Base-by-base conservation (phyloP, 2,797 vertebrate species). In the Liparis tanakae region DNA sequence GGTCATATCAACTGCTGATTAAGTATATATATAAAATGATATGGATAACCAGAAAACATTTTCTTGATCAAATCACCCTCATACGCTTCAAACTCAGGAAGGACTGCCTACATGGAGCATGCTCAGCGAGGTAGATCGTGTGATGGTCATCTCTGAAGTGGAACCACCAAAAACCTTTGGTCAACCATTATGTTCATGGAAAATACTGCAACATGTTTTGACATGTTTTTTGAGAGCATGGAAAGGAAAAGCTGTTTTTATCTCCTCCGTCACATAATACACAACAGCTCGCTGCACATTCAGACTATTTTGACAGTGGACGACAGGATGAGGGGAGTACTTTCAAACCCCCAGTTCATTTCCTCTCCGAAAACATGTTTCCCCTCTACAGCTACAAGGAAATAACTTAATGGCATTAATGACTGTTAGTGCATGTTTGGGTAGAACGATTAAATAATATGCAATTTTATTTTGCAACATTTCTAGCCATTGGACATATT, bases 311-410 rank as follows among this genome's bases (percentile, higher is more conserved):
- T 66, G 43, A 70, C n/a, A 56, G 67, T 67, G 70, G 55, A 77
- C 30, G 20, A 77, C 80, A 77, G 75, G 80, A 85, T 54, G 67
- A 60, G 57, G 67, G 62, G 56, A 61, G 18, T 10, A 60, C 67
- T 82, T 72, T 79, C 70, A 66, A 79, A 72, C n/a, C 46, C 34
- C 5, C 36, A 69, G 76, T 68, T 53, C 18, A 74, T 85, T 83
- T 85, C 78, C 75, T 64, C 67, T 75, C 55, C 20, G 9, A 75
- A 82, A 83, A 89, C 72, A 85, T 66, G 54, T 82, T 80, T 74
- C 37, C 22, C 39, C 1, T 78, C 60, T 69, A 73, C 73, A 66
- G 79, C 60, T 78, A 83, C 79, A 53, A 51, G 63, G 58, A 79
- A 80, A 83, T 37, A 75, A 67, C 18, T 41, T 2, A 64, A 30